Evolutionary conservation across 2,797 vertebrate genomes (phyloP), one percentile per base, ranked within the genome.

Genomic region (Buceros bicornis): DNA sequence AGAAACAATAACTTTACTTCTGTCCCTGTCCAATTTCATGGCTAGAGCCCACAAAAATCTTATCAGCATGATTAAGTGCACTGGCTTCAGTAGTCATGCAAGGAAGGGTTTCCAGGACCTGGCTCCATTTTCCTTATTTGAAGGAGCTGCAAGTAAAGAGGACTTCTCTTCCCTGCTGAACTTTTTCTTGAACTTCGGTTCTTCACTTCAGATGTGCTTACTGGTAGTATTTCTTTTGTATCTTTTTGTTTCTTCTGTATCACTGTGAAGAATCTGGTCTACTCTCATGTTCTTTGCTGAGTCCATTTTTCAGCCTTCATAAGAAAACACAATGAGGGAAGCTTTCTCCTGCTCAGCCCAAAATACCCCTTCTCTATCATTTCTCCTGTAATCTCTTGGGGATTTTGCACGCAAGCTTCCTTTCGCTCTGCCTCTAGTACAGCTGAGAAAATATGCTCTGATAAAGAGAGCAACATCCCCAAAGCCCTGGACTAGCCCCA

Each of bases 1-100:
- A 93, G 82, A 64, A 91, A 42, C 40, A 89, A 80, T 57, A 71
- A 53, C 85, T 74, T 95, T 22, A 81, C 85, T 95, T 91, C 87
- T 94, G 40, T 81, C 76, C 79, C 65, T 57, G 54, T 95, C 85
- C 89, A 86, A 74, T 95, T 89, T 93, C 87, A 90, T 0, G 0
- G 77, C 69, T 90, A 40, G 20, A 93, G 79, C 61, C 73, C 85
- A 78, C 72, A 85, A 81, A 78, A 88, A 71, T 42, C 79, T 69
- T 91, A 91, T 50, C 80, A 47, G 83, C 37, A 6, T 79, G 90
- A 95, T 93, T 76, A 89, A 93, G n/a, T 60, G 40, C 4, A 4
- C 53, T 95, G 79, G 64, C 82, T 81, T 80, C 87, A 72, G 66
- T n/a, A 82, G 58, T 76, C 70, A 20, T 50, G 29, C 21, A 76